Evolutionary conservation across 2,888 invertebrate species (phyloP), one percentile per base, ranked within the genome.

Genomic region (Phortica okadai): DNA sequence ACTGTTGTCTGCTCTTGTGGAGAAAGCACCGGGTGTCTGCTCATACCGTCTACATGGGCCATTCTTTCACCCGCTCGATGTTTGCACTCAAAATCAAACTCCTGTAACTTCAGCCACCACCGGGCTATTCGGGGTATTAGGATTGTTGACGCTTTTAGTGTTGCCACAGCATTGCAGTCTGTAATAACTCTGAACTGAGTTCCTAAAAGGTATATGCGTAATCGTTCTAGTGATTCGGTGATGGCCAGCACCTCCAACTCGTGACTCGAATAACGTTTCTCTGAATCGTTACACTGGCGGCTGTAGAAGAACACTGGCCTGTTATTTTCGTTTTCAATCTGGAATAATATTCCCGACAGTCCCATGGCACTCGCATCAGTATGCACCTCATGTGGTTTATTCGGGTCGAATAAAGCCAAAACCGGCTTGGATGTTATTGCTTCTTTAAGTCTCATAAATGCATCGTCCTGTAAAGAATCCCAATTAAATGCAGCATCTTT

Each of bases 241-340:
- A 88, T 85, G 0, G 91, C 91, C 6, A 92, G 78, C 0, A 85
- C 86, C 78, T 91, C 92, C 33, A 90, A 75, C 45, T 92, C 91
- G 41, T 90, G 88, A 0, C 87, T 87, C 88, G 21, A 21, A 21
- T 21, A 21, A 21, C 21, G 21, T 21, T 21, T 21, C 21, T 21
- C 21, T 21, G 21, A 21, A 21, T 21, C 1, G 21, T 1, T 21
- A 21, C 21, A 21, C 56, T 84, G 82, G 76, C 87, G 82, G 62
- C 89, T 90, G 45, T 76, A 87, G 74, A 89, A 90, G 0, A 86
- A 86, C 0, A 92, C 80, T 0, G 88, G 88, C 14, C 79, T 82
- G 16, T 44, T 42, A 14, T 58, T 74, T 11, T 76, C 42, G 1
- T 45, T 62, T 5, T 79, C 72, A 0, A 76, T 41, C 75, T 91